Evolutionary conservation across 2,797 vertebrate species (phyloP).

Genomic region (Myripristis murdjan): DNA sequence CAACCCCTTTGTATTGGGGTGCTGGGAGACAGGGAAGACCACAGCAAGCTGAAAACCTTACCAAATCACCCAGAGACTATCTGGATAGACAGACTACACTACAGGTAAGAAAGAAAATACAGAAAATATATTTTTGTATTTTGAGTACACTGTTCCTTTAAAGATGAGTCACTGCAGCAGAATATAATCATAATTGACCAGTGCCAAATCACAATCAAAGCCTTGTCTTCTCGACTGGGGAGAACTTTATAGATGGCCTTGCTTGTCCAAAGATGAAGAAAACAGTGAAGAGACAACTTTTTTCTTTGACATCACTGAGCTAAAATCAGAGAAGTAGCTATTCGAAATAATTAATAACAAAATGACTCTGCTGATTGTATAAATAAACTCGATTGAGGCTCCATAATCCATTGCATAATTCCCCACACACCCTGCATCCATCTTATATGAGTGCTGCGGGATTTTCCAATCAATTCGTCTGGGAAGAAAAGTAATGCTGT

Average conservation of each 20-base stretch:
- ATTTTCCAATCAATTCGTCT: slow-evolving; percentile 29
- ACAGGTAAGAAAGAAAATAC: too few species aligned
- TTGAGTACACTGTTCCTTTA: too few species aligned
- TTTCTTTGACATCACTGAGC: slow-evolving; percentile 45
- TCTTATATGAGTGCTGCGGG: slow-evolving; percentile 12
- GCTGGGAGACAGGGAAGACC: too few species aligned
- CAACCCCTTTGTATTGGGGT: too few species aligned
- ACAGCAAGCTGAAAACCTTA: too few species aligned
- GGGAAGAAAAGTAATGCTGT: slow-evolving; percentile 6
- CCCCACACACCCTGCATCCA: slow-evolving; percentile 17
- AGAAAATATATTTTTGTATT: too few species aligned
- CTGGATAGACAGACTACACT: too few species aligned
- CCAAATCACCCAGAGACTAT: too few species aligned
- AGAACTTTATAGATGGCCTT: slow-evolving; percentile 56
- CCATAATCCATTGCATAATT: background rate
- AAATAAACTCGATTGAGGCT: too few species aligned
- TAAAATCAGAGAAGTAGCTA: slow-evolving; percentile 34
- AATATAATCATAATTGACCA: slow-evolving; percentile 62
- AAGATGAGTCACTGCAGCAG: slow-evolving; percentile 48
- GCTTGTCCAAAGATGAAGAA: slow-evolving; percentile 33
- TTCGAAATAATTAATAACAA: slow-evolving; percentile 18
- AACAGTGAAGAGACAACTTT: slow-evolving; percentile 55
- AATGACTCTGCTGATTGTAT: slow-evolving; percentile 55
- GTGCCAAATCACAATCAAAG: slow-evolving; percentile 56
- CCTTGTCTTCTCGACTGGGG: slow-evolving; percentile 40